Base-by-base conservation (phyloP, 2,113 vertebrate genomes). In the Paramisgurnus dabryanus region DNA sequence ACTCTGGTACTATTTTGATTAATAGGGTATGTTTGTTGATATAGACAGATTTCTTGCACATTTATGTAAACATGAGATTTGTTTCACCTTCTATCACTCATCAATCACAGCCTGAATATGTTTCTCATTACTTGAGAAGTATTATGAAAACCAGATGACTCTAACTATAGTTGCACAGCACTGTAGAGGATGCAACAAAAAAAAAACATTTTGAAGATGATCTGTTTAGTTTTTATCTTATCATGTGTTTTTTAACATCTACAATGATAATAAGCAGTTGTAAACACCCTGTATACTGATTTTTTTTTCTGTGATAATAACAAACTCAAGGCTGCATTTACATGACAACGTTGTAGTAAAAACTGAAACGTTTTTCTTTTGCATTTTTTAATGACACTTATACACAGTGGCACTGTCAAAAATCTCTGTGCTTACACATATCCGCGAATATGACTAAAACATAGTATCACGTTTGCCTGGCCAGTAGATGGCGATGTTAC, bases 141-240 rank as follows among this genome's bases (percentile, higher is more conserved):
- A 6, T 43, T 67, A 65, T 80, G 11, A 74, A 12, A 75, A 80
- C 9, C 41, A 80, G 50, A 80, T 58, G 34, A 65, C n/a, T 45
- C 45, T 47, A 63, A 6, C 53, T n/a, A 13, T 34, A 34, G 27
- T 34, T 34, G 53, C 53, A 47, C 45, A 47, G 45, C 4, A 47
- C 45, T 55, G 53, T 55, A 55, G 53, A 15, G 5, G 53, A 55
- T 34, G 27, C 47, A 55, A 55, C 5, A 17, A 55, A 13, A 55
- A 22, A 22, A 55, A 55, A 55, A 55, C 15, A 17, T 55, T 55
- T 15, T 55, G 12, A 15, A 55, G 15, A 55, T 55, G 5, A 0
- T 55, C 6, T 3, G 4, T 53, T 53, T 13, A 5, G 1, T 55
- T 13, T 55, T 15, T 55, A 1, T 17, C 15, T 55, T 15, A 55